A percentile compares a stretch with the other conserved stretches of the same genome.
phyloP scores from a whole-genome alignment of 2,888 invertebrate species.

The Dicranocentrus wangi region DNA sequence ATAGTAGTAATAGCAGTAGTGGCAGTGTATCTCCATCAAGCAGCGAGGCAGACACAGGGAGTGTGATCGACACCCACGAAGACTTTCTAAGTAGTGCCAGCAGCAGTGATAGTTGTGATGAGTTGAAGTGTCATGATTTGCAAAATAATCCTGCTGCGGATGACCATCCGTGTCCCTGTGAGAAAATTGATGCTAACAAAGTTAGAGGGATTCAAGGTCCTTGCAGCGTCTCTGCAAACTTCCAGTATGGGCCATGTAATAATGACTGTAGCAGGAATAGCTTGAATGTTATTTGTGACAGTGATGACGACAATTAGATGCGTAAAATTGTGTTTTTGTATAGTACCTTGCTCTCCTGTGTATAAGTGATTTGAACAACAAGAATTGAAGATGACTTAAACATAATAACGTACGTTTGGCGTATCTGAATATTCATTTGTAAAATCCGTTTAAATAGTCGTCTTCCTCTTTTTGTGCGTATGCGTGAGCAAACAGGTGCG shows the following conservation, averaged over 20 bases:
- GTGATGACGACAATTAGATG: slow-evolving; percentile 11
- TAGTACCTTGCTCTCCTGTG: neutral
- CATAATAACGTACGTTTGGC: neutral
- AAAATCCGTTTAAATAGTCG: neutral
- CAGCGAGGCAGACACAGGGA: slow-evolving; percentile 25
- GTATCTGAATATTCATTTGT: slow-evolving; percentile 23
- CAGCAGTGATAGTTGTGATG: slow-evolving; percentile 33
- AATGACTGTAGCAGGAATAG: neutral
- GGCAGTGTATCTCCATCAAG: slow-evolving; percentile 17
- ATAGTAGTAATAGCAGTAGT: slow-evolving; percentile 7
- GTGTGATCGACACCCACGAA: slow-evolving; percentile 30
- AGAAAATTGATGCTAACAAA: neutral
- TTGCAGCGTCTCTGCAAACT: neutral
- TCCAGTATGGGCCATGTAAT: neutral
- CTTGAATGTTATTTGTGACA: neutral
- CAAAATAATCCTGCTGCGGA: slow-evolving; percentile 20
- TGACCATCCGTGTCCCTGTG: neutral
- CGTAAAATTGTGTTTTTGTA: neutral
- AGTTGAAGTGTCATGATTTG: slow-evolving; percentile 52
- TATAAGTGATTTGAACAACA: neutral
- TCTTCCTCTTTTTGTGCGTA: neutral
- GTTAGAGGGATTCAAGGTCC: neutral
- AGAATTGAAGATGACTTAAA: neutral
- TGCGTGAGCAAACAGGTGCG: neutral
- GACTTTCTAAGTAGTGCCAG: slow-evolving; percentile 50